Conservation (phyloP, 2,888 invertebrate species). For the Melinaea marsaeus region DNA sequence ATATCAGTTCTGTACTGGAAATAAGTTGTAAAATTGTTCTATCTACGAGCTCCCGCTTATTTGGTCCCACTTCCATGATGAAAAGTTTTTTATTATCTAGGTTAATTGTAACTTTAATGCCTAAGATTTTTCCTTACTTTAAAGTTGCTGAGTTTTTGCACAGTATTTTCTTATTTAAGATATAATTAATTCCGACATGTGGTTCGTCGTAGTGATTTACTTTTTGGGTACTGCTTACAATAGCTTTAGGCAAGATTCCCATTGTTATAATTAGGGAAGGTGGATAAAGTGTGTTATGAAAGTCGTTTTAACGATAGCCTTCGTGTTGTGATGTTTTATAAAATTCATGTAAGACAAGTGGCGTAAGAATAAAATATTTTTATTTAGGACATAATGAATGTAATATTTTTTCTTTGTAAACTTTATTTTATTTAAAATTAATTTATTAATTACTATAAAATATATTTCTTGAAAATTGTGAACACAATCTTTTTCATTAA, state of each 20-base stretch:
- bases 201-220: slow-evolving; percentile 51
- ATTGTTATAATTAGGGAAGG: slow-evolving; percentile 31
- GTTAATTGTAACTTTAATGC: slow-evolving; percentile 52
- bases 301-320: slow-evolving; percentile 44
- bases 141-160: slow-evolving; percentile 54
- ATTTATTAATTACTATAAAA: no score
- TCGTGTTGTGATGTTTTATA: slow-evolving; percentile 47
- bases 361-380: slow-evolving; percentile 40
- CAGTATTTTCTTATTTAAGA: slow-evolving; percentile 43
- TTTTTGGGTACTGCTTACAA: slow-evolving; percentile 48
- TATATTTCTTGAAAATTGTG: no score
- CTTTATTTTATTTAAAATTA: background rate
- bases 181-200: slow-evolving; percentile 50
- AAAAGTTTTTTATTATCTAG: slow-evolving; percentile 43
- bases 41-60: slow-evolving; percentile 44
- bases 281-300: slow-evolving; percentile 39
- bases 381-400: no score
- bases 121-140: slow-evolving; percentile 53
- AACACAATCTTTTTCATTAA: no score
- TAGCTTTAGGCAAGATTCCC: slow-evolving; percentile 40
- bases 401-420: background rate
- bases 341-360: slow-evolving; percentile 43
- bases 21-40: slow-evolving; percentile 35
- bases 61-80: slow-evolving; percentile 47
- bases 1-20: slow-evolving; percentile 33